phyloP scores from a whole-genome alignment of 1,140 invertebrate species.

The Chrysoperla carnea region DNA sequence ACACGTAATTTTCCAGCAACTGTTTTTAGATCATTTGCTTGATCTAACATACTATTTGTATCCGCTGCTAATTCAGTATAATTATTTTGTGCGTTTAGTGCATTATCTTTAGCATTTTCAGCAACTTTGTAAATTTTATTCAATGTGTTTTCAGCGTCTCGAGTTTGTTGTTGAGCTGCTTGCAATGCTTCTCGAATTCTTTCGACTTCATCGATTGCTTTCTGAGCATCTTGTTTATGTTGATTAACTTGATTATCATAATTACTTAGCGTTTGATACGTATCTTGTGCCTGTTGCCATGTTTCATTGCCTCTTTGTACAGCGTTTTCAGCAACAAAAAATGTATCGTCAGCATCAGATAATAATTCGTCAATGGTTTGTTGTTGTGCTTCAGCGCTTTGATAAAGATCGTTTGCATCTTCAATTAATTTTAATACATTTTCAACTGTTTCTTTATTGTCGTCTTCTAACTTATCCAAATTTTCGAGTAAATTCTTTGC shows the following conservation, averaged over 20 bases:
- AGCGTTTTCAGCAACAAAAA: slow-evolving; percentile 59
- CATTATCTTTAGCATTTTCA: slow-evolving; percentile 51
- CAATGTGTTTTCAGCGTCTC: slow-evolving; percentile 52
- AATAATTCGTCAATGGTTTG: slow-evolving; percentile 43
- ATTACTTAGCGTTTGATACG: slow-evolving; percentile 65
- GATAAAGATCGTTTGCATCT: slow-evolving; percentile 28
- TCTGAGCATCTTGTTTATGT: slow-evolving; percentile 46
- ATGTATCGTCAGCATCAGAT: slow-evolving; percentile 48
- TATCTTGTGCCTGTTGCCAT: slow-evolving; percentile 70
- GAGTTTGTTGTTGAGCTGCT: slow-evolving; percentile 38
- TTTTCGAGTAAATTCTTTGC: slow-evolving; percentile 16
- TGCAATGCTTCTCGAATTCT: slow-evolving; percentile 32
- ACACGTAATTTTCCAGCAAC: slow-evolving; percentile 54
- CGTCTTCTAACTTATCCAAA: slow-evolving; percentile 21
- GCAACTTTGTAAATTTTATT: slow-evolving; percentile 62
- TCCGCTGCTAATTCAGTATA: slow-evolving; percentile 58
- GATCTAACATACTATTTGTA: slow-evolving; percentile 54
- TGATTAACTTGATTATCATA: slow-evolving; percentile 80
- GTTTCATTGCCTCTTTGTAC: slow-evolving; percentile 70
- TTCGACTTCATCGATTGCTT: slow-evolving; percentile 38
- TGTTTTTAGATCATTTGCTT: slow-evolving; percentile 41
- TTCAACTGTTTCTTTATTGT: slow-evolving; percentile 29
- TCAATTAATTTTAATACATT: slow-evolving; percentile 39
- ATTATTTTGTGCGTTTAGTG: slow-evolving; percentile 56
- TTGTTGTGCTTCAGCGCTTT: slow-evolving; percentile 31